Conservation (phyloP, 2,113 vertebrate species). For the Petaurus breviceps region DNA sequence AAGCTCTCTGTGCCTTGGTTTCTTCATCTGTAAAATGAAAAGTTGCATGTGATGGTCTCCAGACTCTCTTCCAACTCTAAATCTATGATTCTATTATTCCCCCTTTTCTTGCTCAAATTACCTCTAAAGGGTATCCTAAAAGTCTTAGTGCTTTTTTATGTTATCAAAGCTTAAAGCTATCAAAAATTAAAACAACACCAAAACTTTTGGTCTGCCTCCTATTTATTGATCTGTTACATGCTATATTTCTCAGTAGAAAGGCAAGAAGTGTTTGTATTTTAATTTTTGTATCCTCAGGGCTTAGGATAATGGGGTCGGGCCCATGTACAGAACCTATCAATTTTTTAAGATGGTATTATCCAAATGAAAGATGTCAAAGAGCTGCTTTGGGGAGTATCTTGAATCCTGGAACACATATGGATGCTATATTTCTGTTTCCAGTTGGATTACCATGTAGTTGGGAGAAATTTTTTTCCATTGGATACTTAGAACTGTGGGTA, state of each 20-base stretch:
- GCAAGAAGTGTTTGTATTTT: neutral
- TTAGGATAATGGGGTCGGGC: neutral
- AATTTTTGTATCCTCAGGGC: neutral
- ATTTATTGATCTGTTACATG: neutral
- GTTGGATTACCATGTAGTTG: neutral
- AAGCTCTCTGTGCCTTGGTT: neutral
- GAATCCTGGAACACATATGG: neutral
- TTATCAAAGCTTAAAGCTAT: neutral
- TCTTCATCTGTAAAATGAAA: neutral
- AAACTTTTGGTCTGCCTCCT: neutral
- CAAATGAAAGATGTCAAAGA: neutral
- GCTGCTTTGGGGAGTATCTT: neutral
- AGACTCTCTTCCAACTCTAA: neutral
- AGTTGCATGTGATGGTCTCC: neutral
- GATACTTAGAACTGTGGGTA: neutral
- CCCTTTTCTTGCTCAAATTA: neutral
- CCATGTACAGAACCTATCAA: neutral
- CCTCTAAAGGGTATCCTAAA: neutral
- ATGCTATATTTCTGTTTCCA: neutral
- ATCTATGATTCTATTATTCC: neutral
- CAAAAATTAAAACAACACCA: neutral
- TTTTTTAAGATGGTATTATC: neutral
- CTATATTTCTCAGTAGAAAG: neutral
- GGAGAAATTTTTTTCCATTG: neutral
- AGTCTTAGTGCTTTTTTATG: neutral